Evolutionary conservation across 2,113 vertebrate species (phyloP).

Genomic region (Pandion haliaetus): DNA sequence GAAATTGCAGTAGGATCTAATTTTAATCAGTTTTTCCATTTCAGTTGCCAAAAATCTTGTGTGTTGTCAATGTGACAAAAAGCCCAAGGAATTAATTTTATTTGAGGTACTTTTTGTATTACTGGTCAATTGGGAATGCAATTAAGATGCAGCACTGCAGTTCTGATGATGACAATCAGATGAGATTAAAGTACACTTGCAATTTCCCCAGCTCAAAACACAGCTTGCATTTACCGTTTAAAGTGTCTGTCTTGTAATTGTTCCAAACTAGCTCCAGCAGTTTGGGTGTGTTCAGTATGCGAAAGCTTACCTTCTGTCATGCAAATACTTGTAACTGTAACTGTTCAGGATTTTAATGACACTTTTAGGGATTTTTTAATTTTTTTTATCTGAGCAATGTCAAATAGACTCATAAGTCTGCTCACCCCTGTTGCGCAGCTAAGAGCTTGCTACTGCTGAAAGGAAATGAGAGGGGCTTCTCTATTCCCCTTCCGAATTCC

Average conservation of each 20-base stretch:
- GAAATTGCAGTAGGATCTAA: not conserved
- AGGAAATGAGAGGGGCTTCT: not conserved
- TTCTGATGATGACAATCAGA: not conserved
- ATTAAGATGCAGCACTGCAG: not conserved
- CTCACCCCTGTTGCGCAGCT: not conserved
- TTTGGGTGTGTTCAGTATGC: not conserved
- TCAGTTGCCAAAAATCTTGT: not conserved
- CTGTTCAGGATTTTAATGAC: not conserved
- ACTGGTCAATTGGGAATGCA: not conserved
- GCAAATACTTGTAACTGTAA: not conserved
- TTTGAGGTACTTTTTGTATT: not conserved
- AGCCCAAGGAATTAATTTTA: not conserved
- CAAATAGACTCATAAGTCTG: not conserved
- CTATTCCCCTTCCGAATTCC: not conserved
- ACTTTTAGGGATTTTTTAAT: not conserved
- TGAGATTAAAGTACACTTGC: not conserved
- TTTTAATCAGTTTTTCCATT: not conserved
- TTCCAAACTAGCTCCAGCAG: not conserved
- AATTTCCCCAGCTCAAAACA: not conserved
- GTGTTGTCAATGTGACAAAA: not conserved
- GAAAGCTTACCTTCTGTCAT: not conserved
- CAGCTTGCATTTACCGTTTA: not conserved
- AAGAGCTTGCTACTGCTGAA: not conserved
- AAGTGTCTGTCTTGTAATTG: not conserved
- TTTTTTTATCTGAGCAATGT: not conserved